phyloP scores from a whole-genome alignment of 2,113 vertebrate species.

The Pterocles orientalis region DNA sequence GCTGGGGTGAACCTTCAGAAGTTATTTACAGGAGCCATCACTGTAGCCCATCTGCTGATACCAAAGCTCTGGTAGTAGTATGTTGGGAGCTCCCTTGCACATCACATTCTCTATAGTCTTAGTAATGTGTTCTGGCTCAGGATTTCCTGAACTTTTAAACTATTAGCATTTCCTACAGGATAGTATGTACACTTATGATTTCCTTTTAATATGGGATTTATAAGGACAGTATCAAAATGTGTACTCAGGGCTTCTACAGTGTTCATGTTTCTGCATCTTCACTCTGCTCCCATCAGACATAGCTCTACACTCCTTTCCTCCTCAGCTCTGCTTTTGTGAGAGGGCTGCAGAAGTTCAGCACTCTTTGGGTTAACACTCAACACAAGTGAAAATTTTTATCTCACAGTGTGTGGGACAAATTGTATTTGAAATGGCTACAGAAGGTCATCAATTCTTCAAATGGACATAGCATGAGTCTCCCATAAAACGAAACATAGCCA shows the following conservation, averaged over 20 bases:
- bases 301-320: not conserved
- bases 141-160: not conserved
- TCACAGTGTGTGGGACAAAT: slow-evolving; percentile 26
- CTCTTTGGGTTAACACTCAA: not conserved
- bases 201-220: not conserved
- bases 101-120: not conserved
- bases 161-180: not conserved
- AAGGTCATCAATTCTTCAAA: slow-evolving; percentile 54
- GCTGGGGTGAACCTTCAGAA: no score
- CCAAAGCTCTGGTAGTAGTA: not conserved
- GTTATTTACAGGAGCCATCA: no score
- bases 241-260: not conserved
- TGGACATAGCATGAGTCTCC: not conserved
- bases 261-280: not conserved
- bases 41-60: no score
- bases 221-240: not conserved
- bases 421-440: slow-evolving; percentile 38
- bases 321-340: not conserved
- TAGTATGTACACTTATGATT: not conserved
- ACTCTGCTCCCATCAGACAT: not conserved
- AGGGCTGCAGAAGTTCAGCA: not conserved
- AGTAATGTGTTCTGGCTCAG: not conserved
- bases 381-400: slow-evolving; percentile 54
- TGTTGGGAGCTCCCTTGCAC: not conserved
- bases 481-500: not conserved